Base-by-base conservation (phyloP, 2,797 vertebrate genomes). In the Oreonectes daqikongensis region DNA sequence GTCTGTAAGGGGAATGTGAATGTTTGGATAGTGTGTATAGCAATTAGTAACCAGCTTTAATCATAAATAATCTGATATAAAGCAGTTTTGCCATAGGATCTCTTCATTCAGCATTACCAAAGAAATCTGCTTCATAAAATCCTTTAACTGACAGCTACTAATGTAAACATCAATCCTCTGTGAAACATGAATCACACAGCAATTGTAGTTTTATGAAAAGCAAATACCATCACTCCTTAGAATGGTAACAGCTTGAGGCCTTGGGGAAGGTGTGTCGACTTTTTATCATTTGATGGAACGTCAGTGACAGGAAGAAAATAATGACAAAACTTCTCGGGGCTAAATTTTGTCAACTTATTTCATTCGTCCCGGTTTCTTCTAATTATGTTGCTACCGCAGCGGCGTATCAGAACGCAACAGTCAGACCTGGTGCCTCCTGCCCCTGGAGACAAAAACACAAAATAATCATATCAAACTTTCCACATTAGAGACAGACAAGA, bases 221-320 rank as follows among this genome's bases (percentile, higher is more conserved):
- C 80, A 87, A 80, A 87, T 79, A 32, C 50, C 67, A 63, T 83
- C 66, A 44, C 17, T 83, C 26, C 79, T 77, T 70, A 65, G 55
- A 69, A 77, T 68, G 46, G 75, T 78, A 46, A 22, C 79, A 81
- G 79, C 78, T 61, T 67, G 52, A 80, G 78, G 81, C 81, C 88
- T 67, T 84, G 71, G 87, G 84, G 82, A 84, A 72, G 75, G 48
- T 78, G 72, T 61, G 69, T 75, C 61, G 48, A 83, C 83, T 77
- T 77, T 42, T 83, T 86, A 89, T 90, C 86, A 84, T 83, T 85
- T 91, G 88, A 88, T 87, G 88, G 83, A 82, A 75, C 67, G 85
- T 86, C 84, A 89, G 85, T 91, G 89, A 90, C 91, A 91, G 88
- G 87, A 91, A 90, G 86, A 86, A 84, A 83, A 88, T 84, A 83